Percentiles rank a stretch among this genome's conserved stretches.
Evolutionary conservation across 2,113 vertebrate genomes (phyloP).

Genomic region (Columba janthina): DNA sequence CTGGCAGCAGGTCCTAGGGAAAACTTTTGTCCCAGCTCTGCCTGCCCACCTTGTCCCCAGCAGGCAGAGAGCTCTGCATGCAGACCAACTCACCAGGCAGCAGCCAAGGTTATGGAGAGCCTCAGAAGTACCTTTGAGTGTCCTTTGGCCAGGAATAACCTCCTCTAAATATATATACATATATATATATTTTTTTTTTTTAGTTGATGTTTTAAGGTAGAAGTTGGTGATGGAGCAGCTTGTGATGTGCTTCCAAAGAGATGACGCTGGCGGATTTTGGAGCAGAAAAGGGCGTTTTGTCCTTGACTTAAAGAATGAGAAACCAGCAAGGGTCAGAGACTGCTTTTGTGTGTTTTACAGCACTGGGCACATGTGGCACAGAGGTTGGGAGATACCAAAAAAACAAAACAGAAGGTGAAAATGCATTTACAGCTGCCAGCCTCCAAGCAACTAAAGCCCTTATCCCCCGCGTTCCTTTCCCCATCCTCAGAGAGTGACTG

Average conservation of each 20-base stretch:
- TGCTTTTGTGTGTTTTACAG: neutral
- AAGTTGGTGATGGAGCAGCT: neutral
- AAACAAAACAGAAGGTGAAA: neutral
- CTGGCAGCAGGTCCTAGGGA: neutral
- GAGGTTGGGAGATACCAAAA: neutral
- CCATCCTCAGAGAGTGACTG: neutral
- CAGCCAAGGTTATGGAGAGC: neutral
- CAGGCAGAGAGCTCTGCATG: neutral
- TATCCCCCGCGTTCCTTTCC: neutral
- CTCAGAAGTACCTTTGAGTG: neutral
- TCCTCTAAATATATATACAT: neutral
- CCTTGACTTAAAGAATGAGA: neutral
- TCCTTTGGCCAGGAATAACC: neutral
- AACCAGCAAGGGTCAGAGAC: neutral
- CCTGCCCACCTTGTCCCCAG: neutral
- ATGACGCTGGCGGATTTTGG: neutral
- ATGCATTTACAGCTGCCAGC: neutral
- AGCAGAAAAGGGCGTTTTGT: neutral
- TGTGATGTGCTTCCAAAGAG: neutral
- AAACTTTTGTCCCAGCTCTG: neutral
- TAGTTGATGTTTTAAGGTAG: neutral
- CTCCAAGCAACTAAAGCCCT: neutral
- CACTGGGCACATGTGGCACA: neutral
- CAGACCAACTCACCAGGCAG: neutral
- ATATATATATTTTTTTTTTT: rapidly evolving